Evolutionary conservation across 2,888 invertebrate species (phyloP).

Genomic region (Eupithecia tripunctaria): DNA sequence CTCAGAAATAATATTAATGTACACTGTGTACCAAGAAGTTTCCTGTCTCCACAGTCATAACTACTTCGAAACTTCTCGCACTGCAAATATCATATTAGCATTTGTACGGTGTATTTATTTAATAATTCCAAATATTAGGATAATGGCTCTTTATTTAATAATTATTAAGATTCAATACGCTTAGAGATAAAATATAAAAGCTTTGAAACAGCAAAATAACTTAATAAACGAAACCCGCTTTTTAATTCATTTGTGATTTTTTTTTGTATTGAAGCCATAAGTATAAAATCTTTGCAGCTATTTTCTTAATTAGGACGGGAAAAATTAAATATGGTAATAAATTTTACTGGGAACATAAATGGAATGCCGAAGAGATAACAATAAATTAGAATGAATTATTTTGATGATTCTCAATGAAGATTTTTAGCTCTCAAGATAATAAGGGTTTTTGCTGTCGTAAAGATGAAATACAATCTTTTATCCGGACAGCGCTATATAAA

Average conservation of each 20-base stretch:
- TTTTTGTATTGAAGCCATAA: background rate
- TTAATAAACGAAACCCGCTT: background rate
- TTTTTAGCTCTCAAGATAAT: constrained; percentile 29
- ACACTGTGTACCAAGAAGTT: constrained; percentile 52
- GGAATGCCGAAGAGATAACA: constrained; percentile 29
- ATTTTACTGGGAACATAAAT: constrained; percentile 22
- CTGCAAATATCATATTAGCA: constrained; percentile 39
- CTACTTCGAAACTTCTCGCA: constrained; percentile 48
- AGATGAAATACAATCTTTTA: constrained; percentile 30
- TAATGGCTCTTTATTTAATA: background rate
- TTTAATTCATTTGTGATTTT: background rate
- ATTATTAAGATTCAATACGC: no score
- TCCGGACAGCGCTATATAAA: constrained; percentile 21
- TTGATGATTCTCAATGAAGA: constrained; percentile 25
- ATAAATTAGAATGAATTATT: constrained; percentile 33
- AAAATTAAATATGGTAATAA: constrained; percentile 5
- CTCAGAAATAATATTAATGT: constrained; percentile 33
- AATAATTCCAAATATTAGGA: background rate
- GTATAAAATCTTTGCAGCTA: background rate
- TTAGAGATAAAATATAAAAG: background rate
- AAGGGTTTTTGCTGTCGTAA: constrained; percentile 17
- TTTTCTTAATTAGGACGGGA: background rate
- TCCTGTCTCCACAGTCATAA: constrained; percentile 44
- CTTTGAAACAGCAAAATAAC: no score
- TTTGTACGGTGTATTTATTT: background rate